Base-by-base conservation (phyloP, 2,888 invertebrate species). In the Agrochola macilenta region DNA sequence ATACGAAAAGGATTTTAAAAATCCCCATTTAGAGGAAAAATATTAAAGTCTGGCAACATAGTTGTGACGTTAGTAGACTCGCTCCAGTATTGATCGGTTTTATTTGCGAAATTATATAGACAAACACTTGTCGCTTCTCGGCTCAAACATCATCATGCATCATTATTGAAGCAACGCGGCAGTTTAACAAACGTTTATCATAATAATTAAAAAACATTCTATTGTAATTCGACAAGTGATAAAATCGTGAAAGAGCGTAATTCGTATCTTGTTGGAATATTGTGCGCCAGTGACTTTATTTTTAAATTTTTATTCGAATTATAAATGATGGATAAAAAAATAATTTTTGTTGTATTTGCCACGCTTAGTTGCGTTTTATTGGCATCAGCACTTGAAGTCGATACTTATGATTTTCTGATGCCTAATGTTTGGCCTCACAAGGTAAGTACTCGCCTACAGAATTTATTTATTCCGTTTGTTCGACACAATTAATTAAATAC, bases 351-450 rank as follows among this genome's bases (percentile, higher is more conserved):
- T 20, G 68, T 92, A 70, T 86, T 92, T 72, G 82, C 91, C 69
- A 83, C 90, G 80, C 76, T 93, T n/a, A 76, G 89, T 78, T 90
- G 87, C 69, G 74, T 84, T 81, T 88, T 90, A 85, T 80, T 88
- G 74, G 89, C 88, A 69, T 87, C 87, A 57, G 90, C 93, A 7
- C 82, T 92, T 77, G 96, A 96, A 91, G 90, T 95, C 72, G 95
- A 96, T 86, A 93, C 97, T 81, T 98, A 98, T 92, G 97, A 98
- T 77, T 97, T 99, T 88, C 95, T 98, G 39, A 99, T 99, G 98
- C 98, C 98, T 81, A 97, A 98, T 95, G 98, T 98, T 73, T 97
- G 97, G 91, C 98, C 98, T 46, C 97, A 98, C 90, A 97, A 97
- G 96, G 98, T 98, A 97, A 97, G 97, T 97, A 83, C 57, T n/a